Percentiles rank a stretch among this genome's conserved stretches.
Conservation (phyloP, 2,113 vertebrate genomes). For the Ariopsis seemanni region DNA sequence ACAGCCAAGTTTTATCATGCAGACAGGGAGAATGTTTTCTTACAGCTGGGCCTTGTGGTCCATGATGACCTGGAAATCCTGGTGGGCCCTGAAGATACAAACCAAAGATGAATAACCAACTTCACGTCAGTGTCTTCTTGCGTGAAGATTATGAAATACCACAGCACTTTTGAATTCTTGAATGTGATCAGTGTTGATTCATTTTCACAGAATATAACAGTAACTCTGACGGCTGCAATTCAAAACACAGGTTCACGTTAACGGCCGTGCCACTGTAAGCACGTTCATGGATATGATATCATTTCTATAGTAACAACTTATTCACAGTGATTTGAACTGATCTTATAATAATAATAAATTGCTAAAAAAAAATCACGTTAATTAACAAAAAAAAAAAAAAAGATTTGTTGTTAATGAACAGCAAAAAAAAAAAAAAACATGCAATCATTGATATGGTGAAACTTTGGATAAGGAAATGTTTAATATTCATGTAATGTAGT, state of each 20-base stretch:
- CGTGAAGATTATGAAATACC: not conserved
- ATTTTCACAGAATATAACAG: not conserved
- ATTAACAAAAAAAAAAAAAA: not conserved
- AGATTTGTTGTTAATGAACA: not conserved
- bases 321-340: not conserved
- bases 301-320: not conserved
- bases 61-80: conserved; percentile 82
- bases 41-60: conserved; percentile 79
- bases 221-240: not conserved
- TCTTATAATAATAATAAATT: not conserved
- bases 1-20: not conserved
- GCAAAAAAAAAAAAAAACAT: not conserved
- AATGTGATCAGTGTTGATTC: not conserved
- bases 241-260: not conserved
- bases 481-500: not conserved
- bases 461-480: not conserved
- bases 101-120: not conserved
- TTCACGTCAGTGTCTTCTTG: not conserved
- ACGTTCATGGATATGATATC: not conserved
- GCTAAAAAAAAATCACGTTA: not conserved
- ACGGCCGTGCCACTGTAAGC: not conserved
- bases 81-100: conserved; percentile 79
- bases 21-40: conserved; percentile 59
- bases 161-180: not conserved
- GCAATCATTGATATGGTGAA: not conserved